These are phyloP conservation scores for Leucoraja ocellata DNA, from an alignment of 2,797 vertebrate genomes.

Conservation along the genomic window DNA sequence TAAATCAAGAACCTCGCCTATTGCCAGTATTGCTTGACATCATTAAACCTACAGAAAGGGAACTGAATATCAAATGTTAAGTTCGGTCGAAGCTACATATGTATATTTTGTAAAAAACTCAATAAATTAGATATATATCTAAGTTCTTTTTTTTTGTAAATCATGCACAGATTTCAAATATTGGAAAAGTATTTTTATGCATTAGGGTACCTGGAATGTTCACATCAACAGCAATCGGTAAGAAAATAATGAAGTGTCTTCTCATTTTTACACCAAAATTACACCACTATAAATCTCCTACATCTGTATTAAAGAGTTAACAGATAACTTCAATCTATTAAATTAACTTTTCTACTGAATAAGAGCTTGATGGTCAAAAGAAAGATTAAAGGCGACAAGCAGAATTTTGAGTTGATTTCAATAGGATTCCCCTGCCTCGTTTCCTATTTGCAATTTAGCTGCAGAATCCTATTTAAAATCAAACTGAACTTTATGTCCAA, in stretches of 20 bases:
- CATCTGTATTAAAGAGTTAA: conserved; percentile 54
- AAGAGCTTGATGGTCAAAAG: conserved; percentile 56
- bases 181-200: conserved; percentile 46
- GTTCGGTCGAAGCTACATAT: conserved; percentile 63
- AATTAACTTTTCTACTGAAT: conserved; percentile 55
- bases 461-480: conserved; percentile 32
- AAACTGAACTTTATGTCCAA: not conserved
- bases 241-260: conserved; percentile 58
- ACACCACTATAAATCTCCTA: conserved; percentile 62
- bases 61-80: conserved; percentile 69
- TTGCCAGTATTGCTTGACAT: conserved; percentile 59
- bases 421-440: not conserved
- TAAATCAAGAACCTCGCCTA: conserved; percentile 52
- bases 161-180: conserved; percentile 54
- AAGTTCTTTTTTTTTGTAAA: conserved; percentile 56
- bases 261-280: conserved; percentile 52
- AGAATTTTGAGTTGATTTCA: conserved; percentile 25
- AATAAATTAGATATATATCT: conserved; percentile 77
- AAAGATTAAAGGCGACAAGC: conserved; percentile 44
- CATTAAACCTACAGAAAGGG: conserved; percentile 62
- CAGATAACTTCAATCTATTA: conserved; percentile 58
- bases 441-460: not conserved
- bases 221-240: conserved; percentile 60
- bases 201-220: conserved; percentile 63
- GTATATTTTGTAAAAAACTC: conserved; percentile 67